Conservation (phyloP, 2,797 vertebrate species). For the Huso huso region DNA sequence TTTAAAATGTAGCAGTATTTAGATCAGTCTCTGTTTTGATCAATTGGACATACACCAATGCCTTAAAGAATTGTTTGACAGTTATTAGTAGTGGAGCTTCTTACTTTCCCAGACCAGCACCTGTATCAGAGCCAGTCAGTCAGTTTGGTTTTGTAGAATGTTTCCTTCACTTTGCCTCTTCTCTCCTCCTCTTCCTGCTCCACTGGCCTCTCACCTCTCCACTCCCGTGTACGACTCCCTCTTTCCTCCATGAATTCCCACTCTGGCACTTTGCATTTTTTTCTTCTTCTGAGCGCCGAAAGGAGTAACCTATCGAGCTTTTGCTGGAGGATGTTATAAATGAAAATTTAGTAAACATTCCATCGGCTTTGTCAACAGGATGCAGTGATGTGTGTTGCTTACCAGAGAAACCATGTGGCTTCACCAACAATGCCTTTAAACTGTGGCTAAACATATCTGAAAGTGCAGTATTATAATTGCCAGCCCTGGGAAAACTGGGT, state of each 20-base stretch:
- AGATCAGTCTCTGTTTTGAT: too few relatives aligned
- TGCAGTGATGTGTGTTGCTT: conserved; percentile 86
- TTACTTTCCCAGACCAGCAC: background rate
- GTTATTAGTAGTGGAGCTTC: too few relatives aligned
- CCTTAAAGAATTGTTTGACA: too few relatives aligned
- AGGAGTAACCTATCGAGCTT: conserved; percentile 99
- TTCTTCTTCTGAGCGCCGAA: conserved; percentile 82
- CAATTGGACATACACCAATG: too few relatives aligned
- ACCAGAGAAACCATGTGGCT: conserved; percentile 10
- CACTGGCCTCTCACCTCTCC: conserved; percentile 39
- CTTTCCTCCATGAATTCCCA: conserved; percentile 34
- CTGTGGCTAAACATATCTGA: background rate
- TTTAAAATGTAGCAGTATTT: too few relatives aligned
- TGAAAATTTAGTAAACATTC: conserved; percentile 97
- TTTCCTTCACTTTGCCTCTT: conserved; percentile 36
- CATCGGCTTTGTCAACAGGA: conserved; percentile 89
- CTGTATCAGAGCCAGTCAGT: background rate
- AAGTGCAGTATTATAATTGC: background rate
- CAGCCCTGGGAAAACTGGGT: too few relatives aligned
- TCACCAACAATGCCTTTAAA: background rate
- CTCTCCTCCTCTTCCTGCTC: conserved; percentile 46
- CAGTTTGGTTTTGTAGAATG: conserved; percentile 15
- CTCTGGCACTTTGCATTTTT: conserved; percentile 43
- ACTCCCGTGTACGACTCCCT: conserved; percentile 20
- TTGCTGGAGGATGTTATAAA: conserved; percentile 99